Evolutionary conservation across 2,888 invertebrate species (phyloP).

Genomic region (Plagodis dolabraria): DNA sequence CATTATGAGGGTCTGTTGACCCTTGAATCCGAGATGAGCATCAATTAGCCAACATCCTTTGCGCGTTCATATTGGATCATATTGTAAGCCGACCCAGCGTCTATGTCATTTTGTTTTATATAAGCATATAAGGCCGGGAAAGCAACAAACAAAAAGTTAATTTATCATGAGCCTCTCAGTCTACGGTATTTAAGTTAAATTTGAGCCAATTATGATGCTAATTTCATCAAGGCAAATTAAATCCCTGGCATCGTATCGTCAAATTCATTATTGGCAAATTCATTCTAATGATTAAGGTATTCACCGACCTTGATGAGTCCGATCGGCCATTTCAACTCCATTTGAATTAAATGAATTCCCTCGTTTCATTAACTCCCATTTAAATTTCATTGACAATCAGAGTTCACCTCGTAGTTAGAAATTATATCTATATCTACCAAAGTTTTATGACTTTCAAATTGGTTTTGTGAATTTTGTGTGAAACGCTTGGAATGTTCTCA

Average conservation of each 20-base stretch:
- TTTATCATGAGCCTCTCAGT: slow-evolving; percentile 19
- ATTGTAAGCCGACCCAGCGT: slow-evolving; percentile 17
- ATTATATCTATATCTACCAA: slow-evolving; percentile 7
- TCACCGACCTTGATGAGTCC: slow-evolving; percentile 42
- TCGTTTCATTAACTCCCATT: slow-evolving; percentile 55
- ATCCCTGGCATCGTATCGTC: slow-evolving; percentile 27
- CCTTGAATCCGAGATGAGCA: slow-evolving; percentile 71
- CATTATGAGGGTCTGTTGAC: slow-evolving; percentile 64
- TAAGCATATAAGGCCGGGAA: slow-evolving; percentile 10
- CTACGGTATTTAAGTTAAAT: slow-evolving; percentile 16
- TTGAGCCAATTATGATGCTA: slow-evolving; percentile 33
- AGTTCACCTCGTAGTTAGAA: slow-evolving; percentile 16
- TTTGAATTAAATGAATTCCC: slow-evolving; percentile 56
- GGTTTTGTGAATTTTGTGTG: slow-evolving; percentile 6
- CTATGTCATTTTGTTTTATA: slow-evolving; percentile 16
- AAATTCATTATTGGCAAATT: slow-evolving; percentile 45
- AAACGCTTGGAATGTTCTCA: not conserved
- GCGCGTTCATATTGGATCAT: slow-evolving; percentile 42
- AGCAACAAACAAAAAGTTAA: slow-evolving; percentile 24
- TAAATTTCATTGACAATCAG: slow-evolving; percentile 38
- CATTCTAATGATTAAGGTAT: slow-evolving; percentile 44
- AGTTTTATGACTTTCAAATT: slow-evolving; percentile 18
- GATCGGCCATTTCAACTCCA: slow-evolving; percentile 49
- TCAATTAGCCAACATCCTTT: slow-evolving; percentile 66
- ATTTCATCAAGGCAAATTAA: slow-evolving; percentile 28